Percentiles rank a stretch among this genome's conserved stretches.
These are phyloP conservation scores for Grantiella picta DNA, from an alignment of 2,113 vertebrate genomes.

Conservation along the genomic window DNA sequence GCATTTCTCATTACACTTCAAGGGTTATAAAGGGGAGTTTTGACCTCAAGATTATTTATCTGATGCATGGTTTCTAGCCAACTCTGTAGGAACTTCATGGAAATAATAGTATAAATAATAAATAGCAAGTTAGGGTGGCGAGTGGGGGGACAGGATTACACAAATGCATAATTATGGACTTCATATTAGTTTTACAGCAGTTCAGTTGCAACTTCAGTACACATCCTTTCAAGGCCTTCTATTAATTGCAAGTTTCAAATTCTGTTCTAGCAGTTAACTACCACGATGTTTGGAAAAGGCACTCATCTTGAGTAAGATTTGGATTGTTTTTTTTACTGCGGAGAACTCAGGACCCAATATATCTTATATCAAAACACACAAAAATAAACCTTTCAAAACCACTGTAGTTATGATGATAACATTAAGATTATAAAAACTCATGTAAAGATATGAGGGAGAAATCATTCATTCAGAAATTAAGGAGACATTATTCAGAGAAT, in stretches of 20 bases:
- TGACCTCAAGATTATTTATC: not conserved
- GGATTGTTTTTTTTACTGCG: not conserved
- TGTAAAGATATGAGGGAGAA: not conserved
- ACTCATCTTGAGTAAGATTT: not conserved
- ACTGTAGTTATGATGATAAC: not conserved
- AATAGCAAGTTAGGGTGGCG: rapidly evolving
- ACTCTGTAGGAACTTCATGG: not conserved
- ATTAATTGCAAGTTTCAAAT: not conserved
- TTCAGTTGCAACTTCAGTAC: not conserved
- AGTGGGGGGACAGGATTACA: rapidly evolving
- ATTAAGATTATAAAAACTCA: not conserved
- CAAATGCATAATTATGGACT: not conserved
- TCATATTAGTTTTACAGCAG: not conserved
- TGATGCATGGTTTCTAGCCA: not conserved
- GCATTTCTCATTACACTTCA: not conserved
- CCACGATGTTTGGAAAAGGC: not conserved
- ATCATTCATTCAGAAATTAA: not conserved
- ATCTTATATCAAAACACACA: not conserved
- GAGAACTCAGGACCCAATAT: not conserved
- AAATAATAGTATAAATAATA: not conserved
- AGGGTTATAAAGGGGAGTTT: not conserved
- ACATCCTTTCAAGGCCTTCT: not conserved
- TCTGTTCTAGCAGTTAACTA: not conserved
- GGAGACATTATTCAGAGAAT: not conserved
- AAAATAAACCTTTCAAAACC: not conserved